phyloP scores from a whole-genome alignment of 1,140 invertebrate genomes.

The Ephestia elutella region DNA sequence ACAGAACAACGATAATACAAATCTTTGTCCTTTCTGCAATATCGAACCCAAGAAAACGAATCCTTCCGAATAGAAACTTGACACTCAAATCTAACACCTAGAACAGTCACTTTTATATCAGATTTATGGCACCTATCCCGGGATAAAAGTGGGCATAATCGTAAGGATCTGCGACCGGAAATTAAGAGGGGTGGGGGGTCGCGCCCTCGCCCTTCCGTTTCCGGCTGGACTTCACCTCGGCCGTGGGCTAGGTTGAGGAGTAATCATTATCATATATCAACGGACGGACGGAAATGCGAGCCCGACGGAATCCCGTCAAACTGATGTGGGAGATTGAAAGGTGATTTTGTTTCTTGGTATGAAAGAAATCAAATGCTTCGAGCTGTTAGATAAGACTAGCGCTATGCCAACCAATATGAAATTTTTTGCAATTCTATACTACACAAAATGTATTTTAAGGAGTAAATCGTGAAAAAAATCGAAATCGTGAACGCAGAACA shows the following conservation, averaged over 20 bases:
- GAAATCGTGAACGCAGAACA: too few species aligned
- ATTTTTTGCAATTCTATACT: too few species aligned
- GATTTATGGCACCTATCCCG: constrained; percentile 3
- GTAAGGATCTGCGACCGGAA: constrained; percentile 33
- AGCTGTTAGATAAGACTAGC: too few species aligned
- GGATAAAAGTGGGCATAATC: constrained; percentile 21
- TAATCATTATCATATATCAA: constrained; percentile 26
- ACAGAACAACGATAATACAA: too few species aligned
- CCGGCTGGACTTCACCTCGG: constrained; percentile 29
- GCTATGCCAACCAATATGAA: too few species aligned
- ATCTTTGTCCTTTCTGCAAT: too few species aligned
- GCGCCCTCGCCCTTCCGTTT: constrained; percentile 19
- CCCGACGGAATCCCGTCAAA: not conserved
- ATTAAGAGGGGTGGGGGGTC: constrained; percentile 29
- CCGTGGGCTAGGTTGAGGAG: constrained; percentile 25
- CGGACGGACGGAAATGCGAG: not conserved
- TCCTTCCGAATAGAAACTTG: too few species aligned
- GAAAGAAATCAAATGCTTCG: not conserved
- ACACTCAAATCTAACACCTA: not conserved
- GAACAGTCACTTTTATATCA: not conserved
- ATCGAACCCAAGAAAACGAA: too few species aligned
- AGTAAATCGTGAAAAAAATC: too few species aligned
- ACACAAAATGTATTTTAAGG: too few species aligned
- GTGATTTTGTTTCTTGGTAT: not conserved
- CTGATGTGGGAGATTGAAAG: constrained; percentile 1